A percentile compares a stretch with the other conserved stretches of the same genome.
Evolutionary conservation across 2,888 invertebrate species (phyloP).

Genomic region (Drosophila maculinotata): DNA sequence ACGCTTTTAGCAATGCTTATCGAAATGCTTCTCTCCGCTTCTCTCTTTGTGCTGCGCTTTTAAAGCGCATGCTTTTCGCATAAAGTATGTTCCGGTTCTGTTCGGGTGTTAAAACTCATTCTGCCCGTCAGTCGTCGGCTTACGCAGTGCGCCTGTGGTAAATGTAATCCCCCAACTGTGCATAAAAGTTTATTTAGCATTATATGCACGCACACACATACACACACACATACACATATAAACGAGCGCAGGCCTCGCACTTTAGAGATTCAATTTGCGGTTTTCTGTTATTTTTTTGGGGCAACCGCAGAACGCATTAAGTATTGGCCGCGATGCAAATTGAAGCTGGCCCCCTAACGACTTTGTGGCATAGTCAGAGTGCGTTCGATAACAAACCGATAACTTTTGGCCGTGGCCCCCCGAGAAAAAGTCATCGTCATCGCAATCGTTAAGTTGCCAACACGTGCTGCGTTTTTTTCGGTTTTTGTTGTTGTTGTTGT

Average conservation of each 20-base stretch:
- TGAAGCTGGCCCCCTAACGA: slow-evolving; percentile 9
- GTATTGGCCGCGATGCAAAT: slow-evolving; percentile 37
- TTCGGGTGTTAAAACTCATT: neutral
- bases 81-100: neutral
- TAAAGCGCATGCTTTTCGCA: too few relatives aligned
- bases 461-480: slow-evolving; percentile 22
- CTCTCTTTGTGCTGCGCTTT: too few relatives aligned
- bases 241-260: slow-evolving; percentile 15
- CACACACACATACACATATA: slow-evolving; percentile 3
- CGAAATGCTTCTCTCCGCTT: neutral
- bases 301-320: slow-evolving; percentile 31
- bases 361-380: neutral
- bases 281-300: slow-evolving; percentile 8
- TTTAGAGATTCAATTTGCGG: slow-evolving; percentile 52
- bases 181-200: slow-evolving; percentile 41
- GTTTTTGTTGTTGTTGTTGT: neutral
- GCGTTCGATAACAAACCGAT: slow-evolving; percentile 27
- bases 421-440: slow-evolving; percentile 14
- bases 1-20: too few relatives aligned
- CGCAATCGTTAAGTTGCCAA: slow-evolving; percentile 15
- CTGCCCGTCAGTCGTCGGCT: slow-evolving; percentile 2
- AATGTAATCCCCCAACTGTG: slow-evolving; percentile 39
- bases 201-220: slow-evolving; percentile 9
- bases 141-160: slow-evolving; percentile 7
- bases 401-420: neutral